Evolutionary conservation across 2,797 vertebrate species (phyloP).

Genomic region (Sebastes baramenuke): DNA sequence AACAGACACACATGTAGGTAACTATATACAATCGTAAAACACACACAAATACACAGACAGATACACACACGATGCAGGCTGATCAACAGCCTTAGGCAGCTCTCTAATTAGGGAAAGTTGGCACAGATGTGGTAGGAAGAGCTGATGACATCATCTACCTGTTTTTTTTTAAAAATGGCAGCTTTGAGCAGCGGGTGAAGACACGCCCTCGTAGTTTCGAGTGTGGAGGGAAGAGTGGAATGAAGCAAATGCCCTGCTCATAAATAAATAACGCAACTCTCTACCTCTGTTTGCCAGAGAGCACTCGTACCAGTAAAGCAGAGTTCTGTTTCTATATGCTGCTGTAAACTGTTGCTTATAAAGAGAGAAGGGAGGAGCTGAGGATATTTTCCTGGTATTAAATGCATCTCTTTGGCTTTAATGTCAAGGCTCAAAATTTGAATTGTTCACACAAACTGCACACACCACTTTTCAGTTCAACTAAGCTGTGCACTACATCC

Average conservation of each 20-base stretch:
- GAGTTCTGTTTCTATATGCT: neutral
- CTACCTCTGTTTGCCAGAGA: constrained; percentile 13
- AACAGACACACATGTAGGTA: constrained; percentile 22
- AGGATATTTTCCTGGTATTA: neutral
- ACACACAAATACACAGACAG: neutral
- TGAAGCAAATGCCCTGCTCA: constrained; percentile 29
- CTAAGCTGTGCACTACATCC: neutral
- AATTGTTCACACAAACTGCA: neutral
- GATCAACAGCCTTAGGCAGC: constrained; percentile 46
- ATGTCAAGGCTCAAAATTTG: neutral
- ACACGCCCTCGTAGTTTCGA: neutral
- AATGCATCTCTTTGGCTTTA: neutral
- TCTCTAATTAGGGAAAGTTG: constrained; percentile 54
- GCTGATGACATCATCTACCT: constrained; percentile 44
- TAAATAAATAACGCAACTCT: constrained; percentile 40
- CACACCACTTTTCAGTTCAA: neutral
- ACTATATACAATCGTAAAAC: constrained; percentile 11
- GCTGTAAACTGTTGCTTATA: neutral
- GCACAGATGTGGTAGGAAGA: constrained; percentile 33
- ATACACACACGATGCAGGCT: neutral
- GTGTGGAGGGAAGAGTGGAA: neutral
- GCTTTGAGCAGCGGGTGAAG: constrained; percentile 9
- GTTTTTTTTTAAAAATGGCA: neutral
- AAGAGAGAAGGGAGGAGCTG: neutral
- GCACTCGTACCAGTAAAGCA: neutral